Conservation (phyloP, 2,113 vertebrate genomes). For the Apeltes quadracus region DNA sequence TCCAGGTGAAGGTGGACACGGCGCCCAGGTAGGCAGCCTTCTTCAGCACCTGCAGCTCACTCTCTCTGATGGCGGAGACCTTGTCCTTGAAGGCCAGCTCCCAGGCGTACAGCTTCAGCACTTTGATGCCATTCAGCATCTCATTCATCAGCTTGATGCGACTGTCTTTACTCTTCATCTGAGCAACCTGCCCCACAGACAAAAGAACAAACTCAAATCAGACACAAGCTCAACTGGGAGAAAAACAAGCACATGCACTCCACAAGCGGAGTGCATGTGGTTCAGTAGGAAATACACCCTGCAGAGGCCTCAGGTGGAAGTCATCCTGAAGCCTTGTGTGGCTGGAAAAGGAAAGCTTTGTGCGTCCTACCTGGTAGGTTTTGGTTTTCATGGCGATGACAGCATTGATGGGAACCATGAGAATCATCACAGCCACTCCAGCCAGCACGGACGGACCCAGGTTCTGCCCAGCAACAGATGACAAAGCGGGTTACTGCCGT, state of each 20-base stretch:
- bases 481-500: not conserved
- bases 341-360: not conserved
- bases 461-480: conserved; percentile 76
- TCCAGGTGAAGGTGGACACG: conserved; percentile 94
- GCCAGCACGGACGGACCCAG: conserved; percentile 92
- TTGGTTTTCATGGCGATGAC: conserved; percentile 98
- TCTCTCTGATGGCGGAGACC: conserved; percentile 88
- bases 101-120: conserved; percentile 97
- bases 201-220: not conserved
- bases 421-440: conserved; percentile 94
- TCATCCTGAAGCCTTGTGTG: not conserved
- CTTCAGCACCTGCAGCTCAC: conserved; percentile 92
- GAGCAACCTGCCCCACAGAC: conserved; percentile 84
- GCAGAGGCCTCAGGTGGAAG: not conserved
- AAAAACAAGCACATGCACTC: too few species aligned
- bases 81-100: conserved; percentile 95
- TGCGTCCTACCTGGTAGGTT: conserved; percentile 88
- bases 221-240: not conserved
- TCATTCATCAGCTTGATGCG: conserved; percentile 99
- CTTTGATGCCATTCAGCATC: conserved; percentile 96
- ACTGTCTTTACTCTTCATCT: conserved; percentile 97
- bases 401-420: conserved; percentile 93
- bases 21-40: conserved; percentile 91
- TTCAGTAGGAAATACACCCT: too few species aligned
- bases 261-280: too few species aligned